Conservation (phyloP, 2,888 invertebrate genomes). For the Macrosiphum euphorbiae region DNA sequence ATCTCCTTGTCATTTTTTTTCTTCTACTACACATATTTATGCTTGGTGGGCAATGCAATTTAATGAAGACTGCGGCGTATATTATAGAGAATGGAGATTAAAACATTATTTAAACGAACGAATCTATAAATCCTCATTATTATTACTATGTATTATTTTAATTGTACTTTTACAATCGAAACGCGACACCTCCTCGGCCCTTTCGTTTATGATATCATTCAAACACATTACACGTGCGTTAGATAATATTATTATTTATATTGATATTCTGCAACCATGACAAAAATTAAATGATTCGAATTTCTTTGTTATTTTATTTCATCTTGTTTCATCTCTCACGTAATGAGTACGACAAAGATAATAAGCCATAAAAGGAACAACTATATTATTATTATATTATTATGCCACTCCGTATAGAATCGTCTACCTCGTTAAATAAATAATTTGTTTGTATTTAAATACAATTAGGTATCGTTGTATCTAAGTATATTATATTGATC, state of each 20-base stretch:
- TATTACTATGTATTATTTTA: background rate
- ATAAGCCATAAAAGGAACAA: background rate
- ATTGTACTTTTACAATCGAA: background rate
- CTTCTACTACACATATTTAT: background rate
- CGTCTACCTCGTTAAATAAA: background rate
- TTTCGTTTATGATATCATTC: background rate
- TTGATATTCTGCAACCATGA: background rate
- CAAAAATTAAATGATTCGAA: background rate
- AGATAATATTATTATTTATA: background rate
- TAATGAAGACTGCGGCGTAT: background rate
- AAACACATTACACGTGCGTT: background rate
- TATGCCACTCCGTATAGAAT: background rate
- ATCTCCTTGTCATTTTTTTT: conserved; percentile 11
- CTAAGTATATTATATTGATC: background rate
- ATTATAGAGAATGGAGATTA: background rate
- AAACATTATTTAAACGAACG: conserved; percentile 3
- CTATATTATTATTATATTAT: background rate
- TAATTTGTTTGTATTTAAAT: background rate
- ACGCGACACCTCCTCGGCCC: background rate
- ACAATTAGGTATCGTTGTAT: background rate
- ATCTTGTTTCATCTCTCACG: background rate
- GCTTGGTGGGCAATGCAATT: background rate
- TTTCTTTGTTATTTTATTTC: background rate
- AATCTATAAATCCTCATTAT: background rate
- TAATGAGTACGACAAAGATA: background rate